Evolutionary conservation across 2,797 vertebrate genomes (phyloP).

Genomic region (Heliangelus exortis): DNA sequence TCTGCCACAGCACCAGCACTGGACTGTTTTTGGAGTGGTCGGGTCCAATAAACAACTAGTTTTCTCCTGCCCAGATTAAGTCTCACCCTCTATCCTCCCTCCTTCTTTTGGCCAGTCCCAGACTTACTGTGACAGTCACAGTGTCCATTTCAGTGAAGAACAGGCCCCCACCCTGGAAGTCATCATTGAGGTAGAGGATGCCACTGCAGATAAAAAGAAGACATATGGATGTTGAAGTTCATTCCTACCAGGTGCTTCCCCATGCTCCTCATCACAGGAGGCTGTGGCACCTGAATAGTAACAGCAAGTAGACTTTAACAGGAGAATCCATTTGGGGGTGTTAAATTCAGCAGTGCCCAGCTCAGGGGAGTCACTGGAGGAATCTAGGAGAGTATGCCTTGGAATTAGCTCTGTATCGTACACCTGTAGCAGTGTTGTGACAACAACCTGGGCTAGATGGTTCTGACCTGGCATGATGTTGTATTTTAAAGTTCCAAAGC

Average conservation of each 20-base stretch:
- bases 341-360: neutral
- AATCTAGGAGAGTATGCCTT: neutral
- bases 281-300: neutral
- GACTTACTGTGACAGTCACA: constrained; percentile 89
- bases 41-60: neutral
- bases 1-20: neutral
- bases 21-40: neutral
- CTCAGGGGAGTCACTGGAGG: neutral
- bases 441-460: neutral
- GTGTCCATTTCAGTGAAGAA: constrained; percentile 93
- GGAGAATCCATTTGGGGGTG: neutral
- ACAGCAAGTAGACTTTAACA: neutral
- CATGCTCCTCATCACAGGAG: neutral
- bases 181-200: constrained; percentile 93
- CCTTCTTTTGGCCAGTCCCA: neutral
- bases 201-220: constrained; percentile 79
- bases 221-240: neutral
- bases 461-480: neutral
- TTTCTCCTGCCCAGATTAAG: neutral
- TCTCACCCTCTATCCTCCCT: neutral
- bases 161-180: constrained; percentile 93
- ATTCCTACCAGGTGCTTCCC: neutral
- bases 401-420: neutral
- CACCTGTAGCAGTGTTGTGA: neutral
- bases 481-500: neutral